Evolutionary conservation across 2,888 invertebrate genomes (phyloP), one percentile per base, ranked within the genome.

Genomic region (Himalopsyche japonica): DNA sequence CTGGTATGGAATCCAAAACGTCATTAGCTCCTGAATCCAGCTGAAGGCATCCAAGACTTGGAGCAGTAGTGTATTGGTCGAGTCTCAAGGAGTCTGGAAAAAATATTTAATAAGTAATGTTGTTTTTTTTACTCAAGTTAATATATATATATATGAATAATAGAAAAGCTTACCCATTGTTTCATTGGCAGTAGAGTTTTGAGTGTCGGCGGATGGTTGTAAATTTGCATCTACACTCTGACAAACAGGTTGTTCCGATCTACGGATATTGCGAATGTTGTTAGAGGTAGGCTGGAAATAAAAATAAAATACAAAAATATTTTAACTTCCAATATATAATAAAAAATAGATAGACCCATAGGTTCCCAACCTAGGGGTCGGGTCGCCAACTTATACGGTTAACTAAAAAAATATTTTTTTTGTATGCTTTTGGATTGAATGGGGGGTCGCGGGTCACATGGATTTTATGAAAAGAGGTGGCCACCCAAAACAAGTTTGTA

Each of bases 31-130:
- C 83, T 5, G 84, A 84, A 49, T 88, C 87, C 24, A 87, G 82
- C 47, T 87, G 86, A 27, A 87, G 85, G 47, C 87, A 87, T 43
- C 86, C 86, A 12, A 87, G 83, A 80, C 86, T 86, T 24, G 86
- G 85, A 15, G 85, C 82, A 2, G 70, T 84, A 34, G 84, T 85
- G 80, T 86, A 87, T 43, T 84, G 85, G 37, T 82, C 84, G 4
- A 87, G 83, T 76, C 86, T 76, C 70, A 87, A 47, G 8, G 86
- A 86, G 82, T 86, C 86, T 87, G 70, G 49, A 82, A 83, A 1
- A 10, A 79, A 83, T 37, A 34, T 57, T 80, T n/a, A 32, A 34
- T 77, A 8, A 37, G 10, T 18, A 77, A 30, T 47, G 15, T 77
- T 32, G 8, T n/a, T 37, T 76, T 32, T 30, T 77, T 12, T 32